Evolutionary conservation across 2,113 vertebrate genomes (phyloP), one percentile per base, ranked within the genome.

Genomic region (Macaca mulatta): DNA sequence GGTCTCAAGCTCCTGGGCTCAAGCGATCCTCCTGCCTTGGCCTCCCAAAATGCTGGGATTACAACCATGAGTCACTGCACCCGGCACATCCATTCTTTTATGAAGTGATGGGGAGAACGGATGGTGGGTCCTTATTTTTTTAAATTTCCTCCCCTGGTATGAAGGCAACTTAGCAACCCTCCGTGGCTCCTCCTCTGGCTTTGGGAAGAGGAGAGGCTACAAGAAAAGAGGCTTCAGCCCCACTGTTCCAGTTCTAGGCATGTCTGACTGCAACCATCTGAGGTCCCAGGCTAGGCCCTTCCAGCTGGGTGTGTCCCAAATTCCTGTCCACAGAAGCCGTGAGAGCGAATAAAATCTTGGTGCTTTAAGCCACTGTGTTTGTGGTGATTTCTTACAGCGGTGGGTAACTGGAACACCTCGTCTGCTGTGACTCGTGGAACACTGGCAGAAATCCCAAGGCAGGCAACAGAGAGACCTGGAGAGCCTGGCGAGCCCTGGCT

Each of bases 181-280:
- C 69, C 16, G 69, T n/a, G 79, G 10, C 79, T 67, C 16, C 30
- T 32, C 75, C 8, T 3, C 30, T 67, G 17, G 23, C 69, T 3
- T 0, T 2, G 17, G n/a, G 43, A 30, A 69, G 35, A 45, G 45
- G 32, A 57, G 18, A 72, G 18, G 18, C 69, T 35, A 38, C 18
- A 20, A 40, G 38, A 40, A 70, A 70, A 70, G 38, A 32, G 75
- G 27, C 48, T 40, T 64, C 70, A 38, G 40, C 16, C 57, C 25
- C 11, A 17, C 43, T n/a, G 3, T 30, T 74, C 17, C 3, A n/a
- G 27, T 27, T 12, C 18, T 0, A 5, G 0, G 13, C 12, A 0
- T 8, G 32, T 79, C 48, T 55, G 64, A 55, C 32, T 32, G 11
- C 0, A 5, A 22, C 10, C 52, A 45, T 25, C 2, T 13, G 69